Evolutionary conservation across 2,888 invertebrate species (phyloP), one percentile per base, ranked within the genome.

Genomic region (Anthrax anthrax): DNA sequence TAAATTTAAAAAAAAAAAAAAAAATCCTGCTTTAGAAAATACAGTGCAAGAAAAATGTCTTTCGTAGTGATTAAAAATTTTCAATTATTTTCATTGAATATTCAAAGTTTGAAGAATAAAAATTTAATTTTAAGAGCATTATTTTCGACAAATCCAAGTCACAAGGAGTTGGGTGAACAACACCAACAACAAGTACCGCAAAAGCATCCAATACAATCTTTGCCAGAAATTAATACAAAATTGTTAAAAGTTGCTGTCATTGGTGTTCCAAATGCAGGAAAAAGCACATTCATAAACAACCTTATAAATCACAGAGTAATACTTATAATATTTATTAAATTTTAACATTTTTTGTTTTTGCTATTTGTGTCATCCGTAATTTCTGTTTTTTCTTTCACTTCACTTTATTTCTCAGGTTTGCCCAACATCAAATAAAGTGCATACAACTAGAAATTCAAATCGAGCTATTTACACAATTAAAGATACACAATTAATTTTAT

Each of bases 231-330:
- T 12, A 32, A 32, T 32, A 32, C 9, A 42, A 69, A 60, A 69
- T 61, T 77, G n/a, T 67, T 80, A 9, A 79, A 78, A 67, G 79
- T 91, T 23, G 88, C 94, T 9, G 80, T 97, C 18, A 78, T 97
- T 54, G 97, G 97, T 3, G 74, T 84, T 14, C 96, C 97, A 4
- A 97, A 97, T 74, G 84, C 82, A 43, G 97, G 97, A 27, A 97
- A 97, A 67, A 96, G 96, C 61, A 94, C 95, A 0, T 73, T 97
- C 29, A 85, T 94, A 29, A 97, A 97, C 68, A 76, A 77, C 58
- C 72, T 97, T 19, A 75, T 88, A 45, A 79, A 84, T 51, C 76
- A 85, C 64, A 79, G 80, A 65, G 89, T 89, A 67, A 63, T 64
- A 62, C n/a, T n/a, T n/a, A n/a, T n/a, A n/a, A n/a, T n/a, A n/a